A percentile compares a stretch with the other conserved stretches of the same genome.
Conservation (phyloP, 2,113 vertebrate species). For the Butorides virescens region DNA sequence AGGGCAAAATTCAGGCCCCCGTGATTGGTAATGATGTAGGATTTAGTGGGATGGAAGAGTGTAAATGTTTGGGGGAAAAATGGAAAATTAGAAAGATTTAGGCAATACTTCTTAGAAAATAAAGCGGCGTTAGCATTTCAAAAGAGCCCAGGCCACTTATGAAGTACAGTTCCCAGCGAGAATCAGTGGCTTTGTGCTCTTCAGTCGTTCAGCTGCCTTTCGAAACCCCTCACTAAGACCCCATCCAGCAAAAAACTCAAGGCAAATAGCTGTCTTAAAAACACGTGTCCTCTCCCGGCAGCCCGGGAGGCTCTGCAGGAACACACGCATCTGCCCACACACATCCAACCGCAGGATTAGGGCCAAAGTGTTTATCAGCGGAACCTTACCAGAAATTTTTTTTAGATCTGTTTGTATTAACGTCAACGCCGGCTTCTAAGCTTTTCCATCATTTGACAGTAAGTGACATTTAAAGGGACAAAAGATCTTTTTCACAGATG, state of each 20-base stretch:
- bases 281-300: neutral
- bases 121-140: neutral
- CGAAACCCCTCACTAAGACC: neutral
- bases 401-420: neutral
- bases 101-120: neutral
- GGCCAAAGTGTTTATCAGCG: neutral
- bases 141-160: neutral
- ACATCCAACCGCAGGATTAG: neutral
- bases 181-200: neutral
- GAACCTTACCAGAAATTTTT: neutral
- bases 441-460: neutral
- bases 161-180: neutral
- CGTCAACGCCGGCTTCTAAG: neutral
- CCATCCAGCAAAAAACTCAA: neutral
- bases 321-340: neutral
- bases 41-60: neutral
- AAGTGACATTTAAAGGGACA: conserved; percentile 16
- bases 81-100: neutral
- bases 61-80: neutral
- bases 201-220: neutral
- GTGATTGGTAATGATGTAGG: neutral
- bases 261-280: neutral
- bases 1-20: neutral
- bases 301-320: neutral
- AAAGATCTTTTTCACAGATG: neutral